Evolutionary conservation across 37 sponge, comb jelly and placozoan species (phyloP).

Genomic region (Dysidea cf. avara): DNA sequence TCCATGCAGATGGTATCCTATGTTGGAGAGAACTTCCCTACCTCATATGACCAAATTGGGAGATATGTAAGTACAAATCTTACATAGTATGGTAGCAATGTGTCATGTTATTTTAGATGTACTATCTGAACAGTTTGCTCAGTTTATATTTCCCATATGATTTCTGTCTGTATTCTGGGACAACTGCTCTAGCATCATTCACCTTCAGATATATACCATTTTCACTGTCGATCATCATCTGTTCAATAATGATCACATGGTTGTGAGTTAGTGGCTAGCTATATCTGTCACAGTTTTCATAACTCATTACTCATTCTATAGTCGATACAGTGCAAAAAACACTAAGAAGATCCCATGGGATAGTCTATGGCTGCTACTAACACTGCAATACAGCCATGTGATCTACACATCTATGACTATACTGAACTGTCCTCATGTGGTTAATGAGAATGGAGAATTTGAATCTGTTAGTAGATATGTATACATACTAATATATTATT

Average conservation of each 20-base stretch:
- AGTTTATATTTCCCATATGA: constrained; percentile 78
- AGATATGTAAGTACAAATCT: constrained; percentile 29
- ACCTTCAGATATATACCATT: constrained; percentile 60
- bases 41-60: constrained; percentile 46
- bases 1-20: constrained; percentile 45
- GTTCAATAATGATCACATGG: constrained; percentile 11
- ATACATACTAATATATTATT: too few relatives aligned
- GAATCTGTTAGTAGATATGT: neutral
- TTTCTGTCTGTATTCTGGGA: constrained; percentile 66
- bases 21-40: constrained; percentile 36
- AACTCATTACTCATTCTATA: too few relatives aligned
- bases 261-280: constrained; percentile 17
- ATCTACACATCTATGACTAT: constrained; percentile 57
- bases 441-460: neutral
- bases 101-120: constrained; percentile 25
- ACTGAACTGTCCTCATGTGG: constrained; percentile 58
- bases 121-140: constrained; percentile 55
- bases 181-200: constrained; percentile 48
- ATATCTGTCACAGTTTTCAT: too few relatives aligned
- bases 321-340: too few relatives aligned
- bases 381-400: constrained; percentile 43
- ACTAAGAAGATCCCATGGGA: too few relatives aligned
- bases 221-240: constrained; percentile 24
- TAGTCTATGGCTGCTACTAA: constrained; percentile 56
- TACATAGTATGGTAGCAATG: neutral